Evolutionary conservation across 2,797 vertebrate species (phyloP).

Genomic region (Oceanodroma leucorhoa): DNA sequence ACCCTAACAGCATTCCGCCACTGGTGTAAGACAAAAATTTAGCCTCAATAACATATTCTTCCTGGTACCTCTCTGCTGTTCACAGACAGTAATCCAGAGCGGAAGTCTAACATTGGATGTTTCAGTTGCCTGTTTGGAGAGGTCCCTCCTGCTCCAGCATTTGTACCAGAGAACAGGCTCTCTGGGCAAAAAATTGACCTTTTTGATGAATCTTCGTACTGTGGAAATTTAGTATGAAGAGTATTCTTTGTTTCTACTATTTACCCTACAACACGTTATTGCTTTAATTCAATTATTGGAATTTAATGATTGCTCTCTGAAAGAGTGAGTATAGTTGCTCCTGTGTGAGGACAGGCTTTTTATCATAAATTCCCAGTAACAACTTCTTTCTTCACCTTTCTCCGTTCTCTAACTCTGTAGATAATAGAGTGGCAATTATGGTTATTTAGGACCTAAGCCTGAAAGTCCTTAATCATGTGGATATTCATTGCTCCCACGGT

Average conservation of each 20-base stretch:
- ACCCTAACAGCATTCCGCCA: background rate
- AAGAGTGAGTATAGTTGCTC: background rate
- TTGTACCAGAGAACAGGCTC: background rate
- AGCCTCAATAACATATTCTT: background rate
- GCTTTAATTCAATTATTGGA: background rate
- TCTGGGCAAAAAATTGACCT: background rate
- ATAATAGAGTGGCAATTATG: background rate
- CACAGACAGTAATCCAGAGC: background rate
- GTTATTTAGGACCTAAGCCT: constrained; percentile 32
- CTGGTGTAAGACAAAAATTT: background rate
- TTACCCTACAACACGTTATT: background rate
- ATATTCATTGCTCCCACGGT: constrained; percentile 22
- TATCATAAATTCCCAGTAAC: background rate
- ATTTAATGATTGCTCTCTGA: background rate
- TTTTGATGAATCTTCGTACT: background rate
- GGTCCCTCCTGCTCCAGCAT: background rate
- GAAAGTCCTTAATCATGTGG: constrained; percentile 29
- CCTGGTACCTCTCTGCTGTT: background rate
- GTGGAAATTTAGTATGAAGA: background rate
- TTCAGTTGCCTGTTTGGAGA: background rate
- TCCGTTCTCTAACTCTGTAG: background rate
- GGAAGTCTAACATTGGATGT: background rate
- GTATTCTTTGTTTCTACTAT: background rate
- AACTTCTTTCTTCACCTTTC: background rate
- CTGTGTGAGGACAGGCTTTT: background rate